phyloP scores from a whole-genome alignment of 2,797 vertebrate species.

The Hydrophis major region DNA sequence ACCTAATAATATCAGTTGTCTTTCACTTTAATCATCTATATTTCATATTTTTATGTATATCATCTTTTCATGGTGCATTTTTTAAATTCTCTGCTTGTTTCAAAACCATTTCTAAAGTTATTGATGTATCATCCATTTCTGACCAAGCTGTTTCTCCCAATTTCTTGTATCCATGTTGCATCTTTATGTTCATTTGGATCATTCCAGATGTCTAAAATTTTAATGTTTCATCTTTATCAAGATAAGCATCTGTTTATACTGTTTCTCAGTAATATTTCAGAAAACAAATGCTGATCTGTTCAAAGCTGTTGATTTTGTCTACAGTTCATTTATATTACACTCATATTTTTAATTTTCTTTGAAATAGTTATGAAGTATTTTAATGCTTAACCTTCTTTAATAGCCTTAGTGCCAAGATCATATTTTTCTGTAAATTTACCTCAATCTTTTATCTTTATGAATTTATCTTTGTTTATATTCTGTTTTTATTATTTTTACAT shows the following conservation, averaged over 20 bases:
- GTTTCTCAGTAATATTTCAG: not conserved
- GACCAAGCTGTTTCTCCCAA: not conserved
- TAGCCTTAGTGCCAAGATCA: not conserved
- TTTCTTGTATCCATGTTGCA: not conserved
- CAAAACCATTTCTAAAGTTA: not conserved
- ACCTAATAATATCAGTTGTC: too few species aligned
- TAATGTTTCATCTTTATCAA: not conserved
- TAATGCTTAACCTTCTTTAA: not conserved
- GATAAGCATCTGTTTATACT: not conserved
- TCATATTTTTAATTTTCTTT: not conserved
- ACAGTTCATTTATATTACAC: not conserved
- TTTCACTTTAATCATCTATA: too few species aligned
- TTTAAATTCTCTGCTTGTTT: not conserved
- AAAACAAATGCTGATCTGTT: not conserved
- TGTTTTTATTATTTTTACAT: not conserved
- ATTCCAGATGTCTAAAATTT: not conserved
- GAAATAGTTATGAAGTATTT: not conserved
- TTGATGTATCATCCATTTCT: not conserved
- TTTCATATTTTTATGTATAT: not conserved
- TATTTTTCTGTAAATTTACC: not conserved
- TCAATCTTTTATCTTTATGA: not conserved
- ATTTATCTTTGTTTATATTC: not conserved
- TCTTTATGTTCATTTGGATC: not conserved
- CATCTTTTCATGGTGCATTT: not conserved
- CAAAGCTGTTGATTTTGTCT: not conserved